Conservation (phyloP, 1,140 invertebrate species). For the Geopemphigus sp. region DNA sequence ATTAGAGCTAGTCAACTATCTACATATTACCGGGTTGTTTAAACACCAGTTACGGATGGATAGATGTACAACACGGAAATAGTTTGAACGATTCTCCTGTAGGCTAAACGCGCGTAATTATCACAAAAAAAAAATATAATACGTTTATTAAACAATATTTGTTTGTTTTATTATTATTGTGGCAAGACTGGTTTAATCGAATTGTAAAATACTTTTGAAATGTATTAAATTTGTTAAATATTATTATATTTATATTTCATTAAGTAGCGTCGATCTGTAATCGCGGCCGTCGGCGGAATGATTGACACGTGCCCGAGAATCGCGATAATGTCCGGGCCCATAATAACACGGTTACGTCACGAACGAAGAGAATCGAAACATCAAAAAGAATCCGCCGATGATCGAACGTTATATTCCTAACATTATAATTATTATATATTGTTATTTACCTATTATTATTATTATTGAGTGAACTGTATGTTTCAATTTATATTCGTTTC, state of each 20-base stretch:
- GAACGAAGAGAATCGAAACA: no score
- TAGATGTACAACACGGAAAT: background rate
- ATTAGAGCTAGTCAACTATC: no score
- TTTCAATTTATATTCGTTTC: conserved; percentile 3
- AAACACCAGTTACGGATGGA: no score
- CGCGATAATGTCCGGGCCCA: no score
- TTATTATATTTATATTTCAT: conserved; percentile 27
- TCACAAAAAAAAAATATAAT: background rate
- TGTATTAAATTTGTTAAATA: conserved; percentile 40
- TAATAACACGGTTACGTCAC: no score
- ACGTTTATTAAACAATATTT: conserved; percentile 25
- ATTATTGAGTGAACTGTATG: background rate
- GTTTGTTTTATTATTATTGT: conserved; percentile 44
- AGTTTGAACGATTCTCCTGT: background rate
- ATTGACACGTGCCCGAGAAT: background rate
- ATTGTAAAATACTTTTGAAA: conserved; percentile 32
- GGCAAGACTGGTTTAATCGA: conserved; percentile 49
- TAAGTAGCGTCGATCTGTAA: background rate
- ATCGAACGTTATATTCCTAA: background rate
- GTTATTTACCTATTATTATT: no score
- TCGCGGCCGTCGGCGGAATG: background rate
- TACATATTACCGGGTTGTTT: no score
- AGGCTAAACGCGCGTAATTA: background rate
- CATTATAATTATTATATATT: background rate
- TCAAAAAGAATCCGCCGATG: background rate